Percentiles rank a stretch among this genome's conserved stretches.
Conservation (phyloP, 2,113 vertebrate species). For the Panthera uncia region DNA sequence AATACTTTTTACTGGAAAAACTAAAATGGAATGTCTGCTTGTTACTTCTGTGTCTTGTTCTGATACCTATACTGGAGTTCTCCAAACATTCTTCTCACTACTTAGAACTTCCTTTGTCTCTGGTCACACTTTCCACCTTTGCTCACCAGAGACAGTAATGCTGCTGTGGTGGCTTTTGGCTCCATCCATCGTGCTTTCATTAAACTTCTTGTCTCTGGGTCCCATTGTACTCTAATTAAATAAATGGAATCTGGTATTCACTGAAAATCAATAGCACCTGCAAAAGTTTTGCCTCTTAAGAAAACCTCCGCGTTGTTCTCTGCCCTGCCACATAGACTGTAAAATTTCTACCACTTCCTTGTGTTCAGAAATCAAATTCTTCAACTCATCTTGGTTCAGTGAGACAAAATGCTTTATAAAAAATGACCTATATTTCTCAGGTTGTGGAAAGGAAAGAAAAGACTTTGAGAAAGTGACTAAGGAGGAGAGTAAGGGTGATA, state of each 20-base stretch:
- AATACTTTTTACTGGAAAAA: not conserved
- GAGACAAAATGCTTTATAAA: constrained; percentile 32
- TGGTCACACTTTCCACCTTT: not conserved
- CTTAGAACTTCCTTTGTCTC: not conserved
- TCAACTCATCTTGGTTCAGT: constrained; percentile 19
- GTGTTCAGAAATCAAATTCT: constrained; percentile 62
- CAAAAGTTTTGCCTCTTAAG: not conserved
- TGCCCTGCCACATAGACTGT: constrained; percentile 7
- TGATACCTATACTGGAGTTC: not conserved
- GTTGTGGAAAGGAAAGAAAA: not conserved
- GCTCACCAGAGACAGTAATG: not conserved
- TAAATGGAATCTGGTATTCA: not conserved
- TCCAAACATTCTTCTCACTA: not conserved
- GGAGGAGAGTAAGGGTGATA: not conserved
- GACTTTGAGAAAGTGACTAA: not conserved
- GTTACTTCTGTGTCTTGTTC: not conserved
- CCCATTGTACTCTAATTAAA: not conserved
- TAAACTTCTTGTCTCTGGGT: not conserved
- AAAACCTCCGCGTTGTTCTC: not conserved
- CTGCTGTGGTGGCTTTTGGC: not conserved
- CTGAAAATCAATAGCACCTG: constrained; percentile 18
- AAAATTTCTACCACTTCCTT: constrained; percentile 73
- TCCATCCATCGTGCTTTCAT: not conserved
- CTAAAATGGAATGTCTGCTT: not conserved
- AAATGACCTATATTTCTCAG: constrained; percentile 50